Evolutionary conservation across 2,888 invertebrate genomes (phyloP).

Genomic region (Stenurella melanura): DNA sequence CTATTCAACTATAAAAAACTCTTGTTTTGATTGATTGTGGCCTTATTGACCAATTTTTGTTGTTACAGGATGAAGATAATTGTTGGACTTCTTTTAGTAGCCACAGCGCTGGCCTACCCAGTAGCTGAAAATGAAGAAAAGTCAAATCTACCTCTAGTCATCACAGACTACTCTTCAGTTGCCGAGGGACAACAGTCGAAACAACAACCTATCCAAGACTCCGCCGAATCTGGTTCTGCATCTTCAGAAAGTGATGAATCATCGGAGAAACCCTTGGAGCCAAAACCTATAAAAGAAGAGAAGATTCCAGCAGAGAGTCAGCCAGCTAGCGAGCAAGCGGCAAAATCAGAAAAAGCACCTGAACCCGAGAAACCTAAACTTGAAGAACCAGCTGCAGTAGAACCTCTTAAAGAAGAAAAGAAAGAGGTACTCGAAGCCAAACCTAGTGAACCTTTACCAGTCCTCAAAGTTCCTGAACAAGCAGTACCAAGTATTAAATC

Average conservation of each 20-base stretch:
- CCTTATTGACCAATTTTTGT: constrained; percentile 2
- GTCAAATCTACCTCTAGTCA: constrained; percentile 69
- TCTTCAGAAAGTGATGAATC: constrained; percentile 50
- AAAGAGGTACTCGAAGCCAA: constrained; percentile 58
- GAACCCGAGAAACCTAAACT: not conserved
- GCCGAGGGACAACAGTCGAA: constrained; percentile 66
- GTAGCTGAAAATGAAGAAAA: constrained; percentile 75
- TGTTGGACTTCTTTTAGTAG: constrained; percentile 77
- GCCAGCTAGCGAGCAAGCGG: not conserved
- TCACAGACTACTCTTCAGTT: constrained; percentile 71
- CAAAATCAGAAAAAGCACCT: constrained; percentile 9
- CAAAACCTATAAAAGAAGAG: constrained; percentile 33
- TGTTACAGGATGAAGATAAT: constrained; percentile 79
- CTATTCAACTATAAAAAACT: no score
- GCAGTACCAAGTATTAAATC: constrained; percentile 49
- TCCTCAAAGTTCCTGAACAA: constrained; percentile 45
- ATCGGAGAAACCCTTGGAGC: constrained; percentile 42
- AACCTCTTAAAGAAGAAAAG: constrained; percentile 51
- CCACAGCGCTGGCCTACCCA: constrained; percentile 76
- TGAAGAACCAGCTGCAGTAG: constrained; percentile 36
- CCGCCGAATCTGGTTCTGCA: constrained; percentile 42
- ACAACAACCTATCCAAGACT: constrained; percentile 46
- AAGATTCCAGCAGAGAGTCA: constrained; percentile 15
- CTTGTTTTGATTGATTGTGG: no score
- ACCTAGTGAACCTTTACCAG: constrained; percentile 51